These are phyloP conservation scores for Chlamydotis undulata DNA, from an alignment of 2,113 vertebrate species.

Conservation along the genomic window DNA sequence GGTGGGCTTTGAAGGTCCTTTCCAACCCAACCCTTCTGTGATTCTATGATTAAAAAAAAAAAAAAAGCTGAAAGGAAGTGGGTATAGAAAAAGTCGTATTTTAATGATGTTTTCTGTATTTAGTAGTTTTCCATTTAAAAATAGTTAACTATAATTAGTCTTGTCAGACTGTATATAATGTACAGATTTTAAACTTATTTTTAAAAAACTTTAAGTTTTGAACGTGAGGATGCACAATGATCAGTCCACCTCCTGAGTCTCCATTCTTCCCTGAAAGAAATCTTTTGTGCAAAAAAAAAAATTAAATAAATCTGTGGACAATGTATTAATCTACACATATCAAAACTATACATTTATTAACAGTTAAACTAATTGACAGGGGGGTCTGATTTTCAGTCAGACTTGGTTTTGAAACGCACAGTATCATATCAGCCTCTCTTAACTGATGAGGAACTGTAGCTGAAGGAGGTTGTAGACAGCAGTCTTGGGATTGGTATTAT, in stretches of 20 bases:
- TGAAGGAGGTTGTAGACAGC: not conserved
- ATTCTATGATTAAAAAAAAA: too few species aligned
- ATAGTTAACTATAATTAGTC: not conserved
- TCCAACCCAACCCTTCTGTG: too few species aligned
- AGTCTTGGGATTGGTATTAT: not conserved
- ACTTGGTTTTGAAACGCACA: not conserved
- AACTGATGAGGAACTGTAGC: not conserved
- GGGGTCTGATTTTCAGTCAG: not conserved
- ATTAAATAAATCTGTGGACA: not conserved
- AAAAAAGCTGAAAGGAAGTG: not conserved
- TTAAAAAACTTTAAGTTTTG: not conserved
- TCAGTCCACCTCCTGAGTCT: not conserved
- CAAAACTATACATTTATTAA: not conserved
- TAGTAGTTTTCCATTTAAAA: not conserved
- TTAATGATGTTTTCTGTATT: not conserved
- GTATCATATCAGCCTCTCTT: not conserved
- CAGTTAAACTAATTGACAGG: too few species aligned
- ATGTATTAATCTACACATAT: not conserved
- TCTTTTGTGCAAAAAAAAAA: not conserved
- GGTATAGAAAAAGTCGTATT: not conserved
- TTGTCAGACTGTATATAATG: fast-evolving
- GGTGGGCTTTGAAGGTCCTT: too few species aligned
- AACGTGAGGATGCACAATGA: fast-evolving
- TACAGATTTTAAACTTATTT: not conserved
- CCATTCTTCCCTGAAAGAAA: not conserved